Evolutionary conservation across 2,113 vertebrate species (phyloP), one percentile per base, ranked within the genome.

Genomic region (Vombatus ursinus): DNA sequence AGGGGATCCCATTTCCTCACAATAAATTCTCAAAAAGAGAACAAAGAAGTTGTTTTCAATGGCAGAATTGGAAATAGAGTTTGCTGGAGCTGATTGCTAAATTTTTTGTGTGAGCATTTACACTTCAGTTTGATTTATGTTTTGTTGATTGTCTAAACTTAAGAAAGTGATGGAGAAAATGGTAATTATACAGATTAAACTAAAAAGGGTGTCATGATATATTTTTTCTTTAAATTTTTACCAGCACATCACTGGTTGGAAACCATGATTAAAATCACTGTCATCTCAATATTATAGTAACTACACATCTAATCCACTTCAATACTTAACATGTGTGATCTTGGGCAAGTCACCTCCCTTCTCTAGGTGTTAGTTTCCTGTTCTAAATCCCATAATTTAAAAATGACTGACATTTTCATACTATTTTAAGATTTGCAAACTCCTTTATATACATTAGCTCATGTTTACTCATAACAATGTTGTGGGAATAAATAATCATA

Each of bases 251-350:
- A 31, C 31, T 68, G 92, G 54, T 54, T 10, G 47, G 37, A 50
- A 51, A 89, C 52, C 25, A 14, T n/a, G 57, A 50, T 28, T 92
- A 92, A 94, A 94, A 93, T 48, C 89, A 25, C 37, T 84, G 14
- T 92, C 90, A 89, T 84, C 48, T 90, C 89, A 91, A 90, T 57
- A 8, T 0, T 4, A 54, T 26, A 52, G 93, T 48, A 92, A 95
- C 92, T 54, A 95, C 24, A 51, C 26, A 94, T 96, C 94, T 92
- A 90, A 90, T 91, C 95, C 93, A 91, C 37, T 84, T 44, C n/a
- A 84, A 84, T 84, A 8, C n/a, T n/a, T 84, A 68, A 68, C 12
- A 16, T 68, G 16, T 84, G n/a, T 84, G 19, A 84, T 84, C n/a
- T 44, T 84, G 7, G 2, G 5, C 68, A n/a, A 77, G 37, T n/a